Evolutionary conservation across 2,797 vertebrate genomes (phyloP), one percentile per base, ranked within the genome.

Genomic region (Gobionotothen gibberifrons): DNA sequence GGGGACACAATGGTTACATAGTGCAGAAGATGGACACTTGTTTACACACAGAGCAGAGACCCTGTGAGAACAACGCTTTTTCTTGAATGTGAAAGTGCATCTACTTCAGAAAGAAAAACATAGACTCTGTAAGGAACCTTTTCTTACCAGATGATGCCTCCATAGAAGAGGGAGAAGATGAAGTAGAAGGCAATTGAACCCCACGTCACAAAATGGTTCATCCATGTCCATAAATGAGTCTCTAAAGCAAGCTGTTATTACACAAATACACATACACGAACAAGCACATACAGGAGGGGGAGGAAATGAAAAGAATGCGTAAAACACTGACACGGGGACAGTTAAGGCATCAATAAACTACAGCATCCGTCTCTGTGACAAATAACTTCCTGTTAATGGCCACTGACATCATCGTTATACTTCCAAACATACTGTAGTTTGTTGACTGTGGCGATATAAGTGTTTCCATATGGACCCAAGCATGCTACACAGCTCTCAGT

Each of bases 211-310:
- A 99, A 97, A 92, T 99, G 98, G 90, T 98, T 97, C 92, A 99
- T 97, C 98, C 98, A 99, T 0, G 98, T 99, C 98, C 98, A 99
- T 94, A 98, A 98, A 82, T 97, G 96, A 68, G 98, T 99, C 93
- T 99, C 98, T 81, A 99, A 92, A 56, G 98, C 97, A 91, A 99
- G 96, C 98, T 99, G 87, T 60, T 19, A 62, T 53, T 0, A 61
- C 62, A 79, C 26, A 83, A 39, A 74, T 12, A 77, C 51, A 71
- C 14, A 47, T 32, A 61, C 12, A 62, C 6, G 32, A 36, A 26
- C 22, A 70, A 36, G 76, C 62, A 75, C 46, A 79, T 42, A 69
- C 8, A 52, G 15, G 3, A 40, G 40, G 19, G 19, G 2, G 21
- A 12, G 14, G 4, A 39, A 63, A 5, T 42, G 40, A 82, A 13